These are phyloP conservation scores for Geodia barretti DNA, from an alignment of 37 sponge, comb jelly and placozoan genomes.

Conservation along the genomic window DNA sequence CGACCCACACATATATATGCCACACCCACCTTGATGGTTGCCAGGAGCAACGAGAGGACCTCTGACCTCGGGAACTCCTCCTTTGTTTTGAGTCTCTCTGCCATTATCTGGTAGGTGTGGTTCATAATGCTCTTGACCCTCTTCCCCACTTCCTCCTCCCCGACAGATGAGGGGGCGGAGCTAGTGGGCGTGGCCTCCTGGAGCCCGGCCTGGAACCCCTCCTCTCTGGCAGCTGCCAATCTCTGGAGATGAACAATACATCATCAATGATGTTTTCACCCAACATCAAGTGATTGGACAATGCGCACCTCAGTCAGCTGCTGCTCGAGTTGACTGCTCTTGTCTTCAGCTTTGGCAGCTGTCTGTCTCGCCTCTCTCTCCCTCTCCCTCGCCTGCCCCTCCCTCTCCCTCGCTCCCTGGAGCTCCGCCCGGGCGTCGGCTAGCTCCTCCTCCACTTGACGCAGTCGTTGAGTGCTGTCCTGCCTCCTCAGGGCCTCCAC, in stretches of 20 bases:
- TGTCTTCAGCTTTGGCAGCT: slow-evolving; percentile 2
- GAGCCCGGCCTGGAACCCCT: slow-evolving; percentile 25
- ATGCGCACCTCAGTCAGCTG: too few species aligned
- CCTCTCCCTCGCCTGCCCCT: slow-evolving; percentile 32
- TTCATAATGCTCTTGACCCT: slow-evolving; percentile 93
- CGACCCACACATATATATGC: neutral
- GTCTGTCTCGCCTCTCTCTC: slow-evolving; percentile 2
- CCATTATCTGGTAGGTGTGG: slow-evolving; percentile 67
- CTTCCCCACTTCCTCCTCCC: slow-evolving; percentile 32
- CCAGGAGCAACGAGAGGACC: slow-evolving; percentile 38
- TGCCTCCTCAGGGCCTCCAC: slow-evolving; percentile 41
- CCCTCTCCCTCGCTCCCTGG: neutral
- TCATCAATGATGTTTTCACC: neutral
- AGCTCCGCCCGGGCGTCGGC: slow-evolving; percentile 3
- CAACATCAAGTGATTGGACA: neutral
- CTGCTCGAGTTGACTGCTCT: neutral
- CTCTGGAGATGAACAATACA: slow-evolving; percentile 1
- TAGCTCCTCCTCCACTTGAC: slow-evolving; percentile 32
- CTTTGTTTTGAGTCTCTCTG: slow-evolving; percentile 52
- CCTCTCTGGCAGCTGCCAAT: slow-evolving; percentile 3
- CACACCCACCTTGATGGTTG: slow-evolving; percentile 56
- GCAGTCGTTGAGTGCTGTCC: slow-evolving; percentile 42
- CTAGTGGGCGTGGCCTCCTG: slow-evolving; percentile 4
- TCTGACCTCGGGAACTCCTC: slow-evolving; percentile 40
- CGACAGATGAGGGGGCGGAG: neutral